A percentile compares a stretch with the other conserved stretches of the same genome.
phyloP scores from a whole-genome alignment of 2,888 invertebrate species.

The Cotesia congregata region DNA sequence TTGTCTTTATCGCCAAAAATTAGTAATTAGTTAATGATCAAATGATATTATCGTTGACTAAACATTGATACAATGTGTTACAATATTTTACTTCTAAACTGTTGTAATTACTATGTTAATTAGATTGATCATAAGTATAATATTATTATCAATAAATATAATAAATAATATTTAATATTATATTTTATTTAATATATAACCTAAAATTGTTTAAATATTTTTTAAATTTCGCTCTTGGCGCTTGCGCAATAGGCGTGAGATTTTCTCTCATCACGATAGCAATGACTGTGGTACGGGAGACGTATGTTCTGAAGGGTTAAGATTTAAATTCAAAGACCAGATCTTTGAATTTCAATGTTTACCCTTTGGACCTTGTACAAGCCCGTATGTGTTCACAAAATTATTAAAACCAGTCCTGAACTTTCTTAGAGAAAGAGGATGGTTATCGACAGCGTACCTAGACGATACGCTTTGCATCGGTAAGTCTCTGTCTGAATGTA shows the following conservation, averaged over 20 bases:
- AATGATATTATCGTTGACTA: too few relatives aligned
- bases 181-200: too few relatives aligned
- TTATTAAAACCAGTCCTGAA: background rate
- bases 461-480: background rate
- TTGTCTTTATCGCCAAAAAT: too few relatives aligned
- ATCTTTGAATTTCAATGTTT: background rate
- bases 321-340: background rate
- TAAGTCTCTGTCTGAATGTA: background rate
- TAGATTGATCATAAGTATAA: too few relatives aligned
- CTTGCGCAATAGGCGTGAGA: constrained; percentile 3
- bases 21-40: too few relatives aligned
- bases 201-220: background rate
- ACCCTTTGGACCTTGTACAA: constrained; percentile 1
- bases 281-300: background rate
- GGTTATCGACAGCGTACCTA: background rate
- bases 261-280: background rate
- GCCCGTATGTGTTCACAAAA: background rate
- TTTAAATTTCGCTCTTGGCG: constrained; percentile 2
- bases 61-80: too few relatives aligned
- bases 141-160: too few relatives aligned
- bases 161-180: too few relatives aligned
- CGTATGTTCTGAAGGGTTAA: background rate
- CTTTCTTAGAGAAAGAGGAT: constrained; percentile 2
- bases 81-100: too few relatives aligned
- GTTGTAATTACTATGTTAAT: too few relatives aligned